phyloP scores from a whole-genome alignment of 2,888 invertebrate genomes.

The Agriopis leucophaearia region DNA sequence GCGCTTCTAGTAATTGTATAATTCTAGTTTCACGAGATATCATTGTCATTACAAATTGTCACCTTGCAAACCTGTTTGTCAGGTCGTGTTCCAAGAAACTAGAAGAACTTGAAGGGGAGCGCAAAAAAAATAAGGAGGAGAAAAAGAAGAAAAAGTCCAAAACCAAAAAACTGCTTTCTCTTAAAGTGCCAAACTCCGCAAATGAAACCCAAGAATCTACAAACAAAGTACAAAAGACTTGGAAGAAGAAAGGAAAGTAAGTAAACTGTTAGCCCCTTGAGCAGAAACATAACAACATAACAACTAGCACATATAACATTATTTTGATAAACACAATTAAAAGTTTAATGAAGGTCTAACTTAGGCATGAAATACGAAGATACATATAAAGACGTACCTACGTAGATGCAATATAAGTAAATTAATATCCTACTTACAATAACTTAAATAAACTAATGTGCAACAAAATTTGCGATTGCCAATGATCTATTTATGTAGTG shows the following conservation, averaged over 20 bases:
- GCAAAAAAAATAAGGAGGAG: slow-evolving; percentile 72
- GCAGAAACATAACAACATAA: not conserved
- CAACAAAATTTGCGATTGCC: too few relatives aligned
- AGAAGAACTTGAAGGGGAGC: slow-evolving; percentile 78
- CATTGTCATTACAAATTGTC: not conserved
- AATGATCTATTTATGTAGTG: too few relatives aligned
- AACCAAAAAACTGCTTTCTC: slow-evolving; percentile 70
- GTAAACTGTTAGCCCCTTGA: slow-evolving; percentile 46
- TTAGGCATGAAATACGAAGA: too few relatives aligned
- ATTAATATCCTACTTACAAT: too few relatives aligned
- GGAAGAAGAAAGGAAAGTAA: slow-evolving; percentile 84
- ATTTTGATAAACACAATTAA: too few relatives aligned
- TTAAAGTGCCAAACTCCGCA: slow-evolving; percentile 76
- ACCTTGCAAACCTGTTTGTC: slow-evolving; percentile 17
- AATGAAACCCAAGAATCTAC: slow-evolving; percentile 74
- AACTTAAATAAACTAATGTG: too few relatives aligned
- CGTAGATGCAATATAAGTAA: too few relatives aligned
- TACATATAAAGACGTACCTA: too few relatives aligned
- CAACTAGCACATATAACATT: too few relatives aligned
- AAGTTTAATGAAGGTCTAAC: too few relatives aligned
- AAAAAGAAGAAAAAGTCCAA: slow-evolving; percentile 82
- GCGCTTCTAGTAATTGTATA: too few relatives aligned
- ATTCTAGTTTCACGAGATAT: not conserved
- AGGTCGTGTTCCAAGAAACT: slow-evolving; percentile 90
- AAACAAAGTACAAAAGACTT: slow-evolving; percentile 70